These are phyloP conservation scores for Lasaia peninsularis DNA, from an alignment of 1,140 invertebrate genomes.

Conservation along the genomic window DNA sequence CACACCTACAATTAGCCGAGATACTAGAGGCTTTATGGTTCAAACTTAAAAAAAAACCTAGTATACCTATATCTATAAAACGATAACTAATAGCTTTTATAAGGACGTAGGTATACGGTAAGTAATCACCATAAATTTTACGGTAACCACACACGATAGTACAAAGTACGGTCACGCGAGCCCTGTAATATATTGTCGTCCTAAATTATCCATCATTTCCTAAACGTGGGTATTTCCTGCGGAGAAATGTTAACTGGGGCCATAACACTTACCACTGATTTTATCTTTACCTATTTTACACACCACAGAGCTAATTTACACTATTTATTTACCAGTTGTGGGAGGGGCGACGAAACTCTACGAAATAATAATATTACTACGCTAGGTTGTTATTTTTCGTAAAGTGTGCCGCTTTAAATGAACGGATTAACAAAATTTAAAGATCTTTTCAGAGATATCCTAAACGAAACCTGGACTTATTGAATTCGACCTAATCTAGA, in stretches of 20 bases:
- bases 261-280: neutral
- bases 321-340: neutral
- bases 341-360: neutral
- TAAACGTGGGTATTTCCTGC: constrained; percentile 7
- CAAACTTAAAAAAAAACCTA: too few relatives aligned
- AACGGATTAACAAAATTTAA: too few relatives aligned
- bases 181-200: constrained; percentile 3
- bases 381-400: too few relatives aligned
- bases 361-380: too few relatives aligned
- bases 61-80: too few relatives aligned
- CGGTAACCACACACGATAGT: constrained; percentile 1
- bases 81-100: neutral
- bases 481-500: too few relatives aligned
- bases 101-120: neutral
- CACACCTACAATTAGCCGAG: too few relatives aligned
- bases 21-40: too few relatives aligned
- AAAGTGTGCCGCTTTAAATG: too few relatives aligned
- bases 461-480: too few relatives aligned
- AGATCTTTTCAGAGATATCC: too few relatives aligned
- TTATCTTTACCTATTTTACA: neutral
- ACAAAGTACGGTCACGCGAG: constrained; percentile 5
- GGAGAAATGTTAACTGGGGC: neutral
- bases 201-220: constrained; percentile 5
- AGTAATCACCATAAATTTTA: neutral
- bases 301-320: too few relatives aligned